These are phyloP conservation scores for Suricata suricatta DNA, from an alignment of 2,113 vertebrate genomes.

Conservation along the genomic window DNA sequence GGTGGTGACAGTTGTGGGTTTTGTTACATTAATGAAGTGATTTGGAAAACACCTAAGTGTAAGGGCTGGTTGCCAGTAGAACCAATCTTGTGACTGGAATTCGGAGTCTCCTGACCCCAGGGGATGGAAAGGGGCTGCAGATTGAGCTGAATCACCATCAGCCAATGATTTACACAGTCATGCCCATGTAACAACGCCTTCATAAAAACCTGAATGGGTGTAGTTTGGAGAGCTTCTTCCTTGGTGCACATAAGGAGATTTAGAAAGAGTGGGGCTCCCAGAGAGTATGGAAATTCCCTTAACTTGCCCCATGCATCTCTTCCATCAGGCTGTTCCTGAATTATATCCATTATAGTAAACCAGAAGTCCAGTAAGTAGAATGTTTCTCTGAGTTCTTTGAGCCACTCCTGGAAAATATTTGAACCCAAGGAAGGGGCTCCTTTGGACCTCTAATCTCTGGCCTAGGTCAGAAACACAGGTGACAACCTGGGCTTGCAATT, in stretches of 20 bases:
- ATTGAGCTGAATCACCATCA: neutral
- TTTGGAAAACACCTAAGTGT: neutral
- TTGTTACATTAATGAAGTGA: neutral
- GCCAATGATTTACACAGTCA: neutral
- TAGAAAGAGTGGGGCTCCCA: neutral
- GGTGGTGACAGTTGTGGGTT: neutral
- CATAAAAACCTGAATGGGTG: neutral
- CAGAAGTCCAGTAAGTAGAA: neutral
- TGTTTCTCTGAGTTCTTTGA: neutral
- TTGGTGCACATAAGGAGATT: neutral
- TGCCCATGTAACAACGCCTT: neutral
- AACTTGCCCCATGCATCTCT: neutral
- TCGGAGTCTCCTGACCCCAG: neutral
- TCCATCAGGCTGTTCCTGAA: neutral
- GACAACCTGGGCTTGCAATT: neutral
- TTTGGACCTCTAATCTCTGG: neutral
- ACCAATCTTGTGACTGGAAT: neutral
- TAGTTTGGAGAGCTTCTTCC: neutral
- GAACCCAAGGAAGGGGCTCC: neutral
- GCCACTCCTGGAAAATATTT: neutral
- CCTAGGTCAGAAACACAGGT: neutral
- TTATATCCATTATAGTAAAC: neutral
- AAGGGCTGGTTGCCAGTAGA: neutral
- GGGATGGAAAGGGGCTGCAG: neutral
- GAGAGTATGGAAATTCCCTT: neutral